phyloP scores from a whole-genome alignment of 1,140 invertebrate genomes.

The Condylostylus longicornis region DNA sequence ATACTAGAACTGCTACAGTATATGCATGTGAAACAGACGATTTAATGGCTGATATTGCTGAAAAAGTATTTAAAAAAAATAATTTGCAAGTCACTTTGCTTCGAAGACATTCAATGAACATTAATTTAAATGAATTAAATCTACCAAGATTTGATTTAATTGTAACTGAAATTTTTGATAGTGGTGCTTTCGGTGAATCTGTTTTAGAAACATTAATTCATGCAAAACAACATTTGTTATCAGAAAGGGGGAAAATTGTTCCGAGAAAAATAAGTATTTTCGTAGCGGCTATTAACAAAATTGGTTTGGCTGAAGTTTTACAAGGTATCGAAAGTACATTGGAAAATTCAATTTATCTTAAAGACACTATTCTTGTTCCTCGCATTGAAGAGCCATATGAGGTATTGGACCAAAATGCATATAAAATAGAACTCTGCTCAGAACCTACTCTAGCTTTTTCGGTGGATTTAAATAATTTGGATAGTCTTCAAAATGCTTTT shows the following conservation, averaged over 20 bases:
- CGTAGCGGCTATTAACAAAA: constrained; percentile 41
- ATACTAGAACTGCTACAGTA: constrained; percentile 38
- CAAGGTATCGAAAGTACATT: constrained; percentile 15
- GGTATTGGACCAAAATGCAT: constrained; percentile 40
- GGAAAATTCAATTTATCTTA: constrained; percentile 19
- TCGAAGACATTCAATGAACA: constrained; percentile 38
- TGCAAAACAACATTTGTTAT: constrained; percentile 46
- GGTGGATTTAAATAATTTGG: constrained; percentile 49
- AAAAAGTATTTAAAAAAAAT: constrained; percentile 40
- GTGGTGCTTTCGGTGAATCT: constrained; percentile 59
- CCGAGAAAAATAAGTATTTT: constrained; percentile 48
- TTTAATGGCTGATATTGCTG: constrained; percentile 44
- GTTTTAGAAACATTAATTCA: constrained; percentile 49
- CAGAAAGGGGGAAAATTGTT: constrained; percentile 36
- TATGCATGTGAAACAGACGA: constrained; percentile 51
- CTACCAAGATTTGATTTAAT: constrained; percentile 43
- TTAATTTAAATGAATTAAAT: too few relatives aligned
- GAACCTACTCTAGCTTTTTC: constrained; percentile 38
- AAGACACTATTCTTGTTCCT: constrained; percentile 31
- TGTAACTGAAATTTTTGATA: constrained; percentile 66
- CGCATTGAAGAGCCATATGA: constrained; percentile 45
- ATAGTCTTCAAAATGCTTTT: constrained; percentile 34
- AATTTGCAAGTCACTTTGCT: constrained; percentile 32
- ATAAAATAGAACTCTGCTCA: constrained; percentile 44
- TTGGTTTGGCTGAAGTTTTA: constrained; percentile 32